A percentile compares a stretch with the other conserved stretches of the same genome.
These are phyloP conservation scores for Mesoligia furuncula DNA, from an alignment of 2,888 invertebrate genomes.

Conservation along the genomic window DNA sequence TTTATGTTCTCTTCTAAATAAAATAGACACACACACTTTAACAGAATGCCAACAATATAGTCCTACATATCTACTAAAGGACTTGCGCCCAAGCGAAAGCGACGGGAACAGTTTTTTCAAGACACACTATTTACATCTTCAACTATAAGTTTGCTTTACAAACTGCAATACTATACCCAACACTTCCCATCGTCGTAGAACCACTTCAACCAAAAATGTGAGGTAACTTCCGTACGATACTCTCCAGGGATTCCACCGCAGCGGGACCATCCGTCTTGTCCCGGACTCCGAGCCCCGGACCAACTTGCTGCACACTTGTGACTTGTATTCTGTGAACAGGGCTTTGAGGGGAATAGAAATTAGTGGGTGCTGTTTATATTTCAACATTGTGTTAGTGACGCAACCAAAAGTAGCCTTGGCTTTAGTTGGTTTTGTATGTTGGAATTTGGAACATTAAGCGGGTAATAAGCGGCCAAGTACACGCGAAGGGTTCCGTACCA, in stretches of 20 bases:
- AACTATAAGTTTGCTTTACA: neutral
- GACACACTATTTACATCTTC: neutral
- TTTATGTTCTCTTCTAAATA: neutral
- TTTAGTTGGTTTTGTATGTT: neutral
- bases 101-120: neutral
- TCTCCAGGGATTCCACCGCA: slow-evolving; percentile 60
- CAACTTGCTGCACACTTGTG: slow-evolving; percentile 57
- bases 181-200: slow-evolving; percentile 3
- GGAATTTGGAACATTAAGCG: neutral
- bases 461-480: too few relatives aligned
- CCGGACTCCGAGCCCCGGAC: slow-evolving; percentile 49
- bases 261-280: slow-evolving; percentile 70
- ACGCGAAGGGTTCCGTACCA: too few relatives aligned
- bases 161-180: neutral
- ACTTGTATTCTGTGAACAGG: slow-evolving; percentile 15
- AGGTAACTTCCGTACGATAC: slow-evolving; percentile 48
- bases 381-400: neutral
- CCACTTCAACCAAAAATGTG: slow-evolving; percentile 36
- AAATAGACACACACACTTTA: neutral
- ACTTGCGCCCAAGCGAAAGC: neutral
- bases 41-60: neutral
- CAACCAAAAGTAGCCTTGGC: too few relatives aligned
- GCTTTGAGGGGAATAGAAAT: neutral
- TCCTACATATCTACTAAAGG: neutral
- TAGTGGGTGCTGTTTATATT: neutral